Evolutionary conservation across 2,797 vertebrate genomes (phyloP).

Genomic region (Botia almorhae): DNA sequence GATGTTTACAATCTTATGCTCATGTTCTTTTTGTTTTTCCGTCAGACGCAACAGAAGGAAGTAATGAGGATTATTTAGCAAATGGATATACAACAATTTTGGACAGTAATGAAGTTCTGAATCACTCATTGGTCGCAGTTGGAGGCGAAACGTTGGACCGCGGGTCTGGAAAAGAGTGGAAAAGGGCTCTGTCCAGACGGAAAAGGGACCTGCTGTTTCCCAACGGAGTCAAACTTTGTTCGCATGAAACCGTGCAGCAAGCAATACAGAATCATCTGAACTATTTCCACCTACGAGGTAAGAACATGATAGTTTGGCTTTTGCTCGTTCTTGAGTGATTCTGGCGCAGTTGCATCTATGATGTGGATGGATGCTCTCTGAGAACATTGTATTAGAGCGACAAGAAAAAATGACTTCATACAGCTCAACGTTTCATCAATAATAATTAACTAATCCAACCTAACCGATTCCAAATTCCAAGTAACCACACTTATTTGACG

Average conservation of each 20-base stretch:
- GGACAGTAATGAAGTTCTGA: not conserved
- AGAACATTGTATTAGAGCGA: not conserved
- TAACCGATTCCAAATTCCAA: constrained; percentile 5
- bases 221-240: constrained; percentile 88
- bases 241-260: constrained; percentile 86
- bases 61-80: constrained; percentile 36
- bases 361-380: constrained; percentile 15
- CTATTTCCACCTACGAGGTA: constrained; percentile 92
- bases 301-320: constrained; percentile 54
- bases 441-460: constrained; percentile 31
- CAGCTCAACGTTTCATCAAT: constrained; percentile 26
- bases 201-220: constrained; percentile 85
- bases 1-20: constrained; percentile 1
- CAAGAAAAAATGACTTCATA: constrained; percentile 15
- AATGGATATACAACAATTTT: constrained; percentile 17
- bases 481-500: constrained; percentile 17
- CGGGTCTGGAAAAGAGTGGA: constrained; percentile 52
- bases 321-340: not conserved
- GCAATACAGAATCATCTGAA: constrained; percentile 83
- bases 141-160: constrained; percentile 13
- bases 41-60: constrained; percentile 53
- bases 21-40: constrained; percentile 27
- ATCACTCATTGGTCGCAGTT: not conserved
- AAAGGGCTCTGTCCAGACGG: constrained; percentile 69
- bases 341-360: not conserved